Percentiles rank a stretch among this genome's conserved stretches.
These are phyloP conservation scores for Lichenostomus cassidix DNA, from an alignment of 2,113 vertebrate species.

Conservation along the genomic window DNA sequence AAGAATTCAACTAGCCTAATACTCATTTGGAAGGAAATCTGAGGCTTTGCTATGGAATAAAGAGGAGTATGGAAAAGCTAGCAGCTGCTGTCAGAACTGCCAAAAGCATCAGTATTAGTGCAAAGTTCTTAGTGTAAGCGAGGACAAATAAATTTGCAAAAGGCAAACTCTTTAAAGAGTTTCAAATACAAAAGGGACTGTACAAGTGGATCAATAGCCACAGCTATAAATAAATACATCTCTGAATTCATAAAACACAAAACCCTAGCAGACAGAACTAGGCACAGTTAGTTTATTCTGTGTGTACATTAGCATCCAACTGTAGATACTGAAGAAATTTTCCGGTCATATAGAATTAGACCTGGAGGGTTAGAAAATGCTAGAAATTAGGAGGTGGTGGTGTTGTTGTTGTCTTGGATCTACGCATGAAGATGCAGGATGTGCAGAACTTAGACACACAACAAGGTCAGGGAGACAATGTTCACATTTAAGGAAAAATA, in stretches of 20 bases:
- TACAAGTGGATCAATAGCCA: background rate
- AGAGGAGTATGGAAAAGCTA: background rate
- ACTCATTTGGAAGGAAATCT: background rate
- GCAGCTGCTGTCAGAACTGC: background rate
- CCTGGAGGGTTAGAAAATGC: background rate
- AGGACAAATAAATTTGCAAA: background rate
- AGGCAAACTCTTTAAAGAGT: background rate
- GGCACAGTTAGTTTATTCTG: background rate
- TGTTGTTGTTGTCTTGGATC: background rate
- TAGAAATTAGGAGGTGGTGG: background rate
- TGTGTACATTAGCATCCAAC: fast-evolving
- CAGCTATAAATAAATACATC: background rate
- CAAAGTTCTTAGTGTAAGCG: background rate
- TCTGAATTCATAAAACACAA: background rate
- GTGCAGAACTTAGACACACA: background rate
- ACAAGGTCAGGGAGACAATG: background rate
- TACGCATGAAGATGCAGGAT: background rate
- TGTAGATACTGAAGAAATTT: background rate
- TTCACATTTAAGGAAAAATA: background rate
- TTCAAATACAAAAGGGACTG: background rate
- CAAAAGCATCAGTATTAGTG: background rate
- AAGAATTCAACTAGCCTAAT: background rate
- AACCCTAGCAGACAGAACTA: background rate
- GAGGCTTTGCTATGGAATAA: background rate
- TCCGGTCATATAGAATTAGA: background rate